Evolutionary conservation across 2,797 vertebrate species (phyloP).

Genomic region (Typhlichthys eigenmanni): DNA sequence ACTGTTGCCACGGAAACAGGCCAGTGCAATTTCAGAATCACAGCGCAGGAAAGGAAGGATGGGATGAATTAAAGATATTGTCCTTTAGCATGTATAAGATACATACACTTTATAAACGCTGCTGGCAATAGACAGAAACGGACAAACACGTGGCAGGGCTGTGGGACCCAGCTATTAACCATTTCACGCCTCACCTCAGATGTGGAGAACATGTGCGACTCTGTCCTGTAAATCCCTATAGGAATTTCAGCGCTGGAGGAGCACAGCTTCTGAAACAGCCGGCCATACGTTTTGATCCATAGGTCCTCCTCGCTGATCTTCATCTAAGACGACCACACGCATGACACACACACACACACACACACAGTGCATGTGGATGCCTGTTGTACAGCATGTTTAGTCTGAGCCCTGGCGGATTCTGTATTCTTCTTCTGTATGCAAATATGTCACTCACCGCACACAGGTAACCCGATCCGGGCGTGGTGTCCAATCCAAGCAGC

Average conservation of each 20-base stretch:
- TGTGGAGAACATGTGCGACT: conserved; percentile 72
- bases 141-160: too few species aligned
- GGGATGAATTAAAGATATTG: too few species aligned
- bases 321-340: conserved; percentile 65
- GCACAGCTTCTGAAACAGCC: conserved; percentile 85
- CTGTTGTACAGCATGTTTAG: background rate
- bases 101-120: too few species aligned
- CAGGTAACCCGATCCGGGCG: conserved; percentile 83
- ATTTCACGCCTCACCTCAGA: conserved; percentile 70
- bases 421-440: background rate
- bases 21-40: background rate
- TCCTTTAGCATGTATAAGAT: too few species aligned
- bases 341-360: background rate
- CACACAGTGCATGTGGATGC: background rate
- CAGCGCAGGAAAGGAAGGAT: background rate
- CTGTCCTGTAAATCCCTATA: conserved; percentile 83
- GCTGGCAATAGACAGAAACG: too few species aligned
- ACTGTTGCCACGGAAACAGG: conserved; percentile 42
- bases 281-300: conserved; percentile 83
- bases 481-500: conserved; percentile 82
- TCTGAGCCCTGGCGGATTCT: background rate
- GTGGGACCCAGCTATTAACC: too few species aligned
- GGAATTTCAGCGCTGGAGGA: conserved; percentile 84
- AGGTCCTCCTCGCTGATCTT: conserved; percentile 80
- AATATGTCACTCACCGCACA: conserved; percentile 78